Evolutionary conservation across 1,140 invertebrate genomes (phyloP), one percentile per base, ranked within the genome.

Genomic region (Globodera rostochiensis): DNA sequence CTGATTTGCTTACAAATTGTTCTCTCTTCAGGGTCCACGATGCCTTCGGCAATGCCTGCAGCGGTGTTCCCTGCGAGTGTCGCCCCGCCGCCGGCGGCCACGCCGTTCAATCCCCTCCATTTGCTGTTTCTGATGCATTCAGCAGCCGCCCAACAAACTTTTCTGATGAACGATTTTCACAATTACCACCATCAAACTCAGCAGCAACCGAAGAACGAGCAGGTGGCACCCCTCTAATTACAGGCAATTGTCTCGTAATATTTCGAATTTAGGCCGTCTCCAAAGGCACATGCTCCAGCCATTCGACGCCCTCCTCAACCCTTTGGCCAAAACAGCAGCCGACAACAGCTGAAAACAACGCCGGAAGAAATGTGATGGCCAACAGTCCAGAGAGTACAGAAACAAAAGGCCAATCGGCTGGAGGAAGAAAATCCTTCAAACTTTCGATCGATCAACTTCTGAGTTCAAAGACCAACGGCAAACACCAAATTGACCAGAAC

Each of bases 401-500:
- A 64, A 19, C 19, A 19, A 64, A 64, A 6, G 13, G 57, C 13
- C 57, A 64, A 13, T 19, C 13, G 0, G 57, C 19, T n/a, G 57
- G 19, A 64, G 15, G 6, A 19, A 64, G 57, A 64, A 71, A 79
- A 69, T 47, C 45, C 47, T 64, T 45, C 46, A 83, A 73, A 47
- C 66, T 82, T 19, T 82, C 80, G 11, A 82, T 82, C 47, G 83
- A 84, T 66, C 80, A 84, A 73, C 81, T 84, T 21, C 49, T 84
- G 47, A 82, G 79, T 57, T 69, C 77, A 46, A 84, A 84, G 57
- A 53, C 82, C 15, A 60, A 60, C 19, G 73, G 36, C 57, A 64
- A 19, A 64, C 57, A 64, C 15, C 11, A 19, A 64, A 64, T 6
- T 64, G 57, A 64, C 4, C 57, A 64, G 15, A 64, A 64, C 57